Base-by-base conservation (phyloP, 2,888 invertebrate species). In the Ochlodes sylvanus region DNA sequence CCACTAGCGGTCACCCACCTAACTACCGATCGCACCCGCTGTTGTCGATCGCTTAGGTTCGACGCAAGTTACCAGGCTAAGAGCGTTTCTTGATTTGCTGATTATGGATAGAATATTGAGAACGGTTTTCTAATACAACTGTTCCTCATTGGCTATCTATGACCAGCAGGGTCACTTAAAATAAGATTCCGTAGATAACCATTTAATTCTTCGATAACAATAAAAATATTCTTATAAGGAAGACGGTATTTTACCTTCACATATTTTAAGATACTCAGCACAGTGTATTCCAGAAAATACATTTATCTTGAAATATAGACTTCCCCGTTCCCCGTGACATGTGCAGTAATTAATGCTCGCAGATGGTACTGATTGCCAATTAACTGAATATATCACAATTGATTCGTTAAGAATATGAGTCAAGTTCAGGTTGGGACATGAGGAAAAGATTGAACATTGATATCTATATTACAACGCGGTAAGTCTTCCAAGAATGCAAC, bases 321-420 rank as follows among this genome's bases (percentile, higher is more conserved):
- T 63, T 52, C 52, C 58, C 66, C 15, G 54, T 54, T 55, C 55
- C 21, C 52, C 14, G 63, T 44, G 5, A n/a, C 65, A 41, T n/a
- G 19, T 52, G 50, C 42, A 32, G n/a, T 58, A 58, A 65, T 58
- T 58, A 65, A 66, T 19, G 60, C 9, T 15, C 57, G 4, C 66
- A 66, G 52, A 60, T 66, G 60, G 60, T 32, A 34, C 60, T 44
- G 67, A 67, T 67, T 42, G 32, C 44, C 15, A 44, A 61, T 67
- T 67, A 67, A 50, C 63, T 38, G 50, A 9, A 32, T 5, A 15
- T 17, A 27, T 54, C 32, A 52, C 61, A 60, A 42, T 60, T 60
- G 52, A 41, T 32, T 54, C 17, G 15, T 66, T 60, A 60, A 66
- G 50, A 60, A 66, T 60, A 66, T 60, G 66, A 66, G 66, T 66